Base-by-base conservation (phyloP, 92 coral and sea anemone species). In the Palythoa caribaeorum region DNA sequence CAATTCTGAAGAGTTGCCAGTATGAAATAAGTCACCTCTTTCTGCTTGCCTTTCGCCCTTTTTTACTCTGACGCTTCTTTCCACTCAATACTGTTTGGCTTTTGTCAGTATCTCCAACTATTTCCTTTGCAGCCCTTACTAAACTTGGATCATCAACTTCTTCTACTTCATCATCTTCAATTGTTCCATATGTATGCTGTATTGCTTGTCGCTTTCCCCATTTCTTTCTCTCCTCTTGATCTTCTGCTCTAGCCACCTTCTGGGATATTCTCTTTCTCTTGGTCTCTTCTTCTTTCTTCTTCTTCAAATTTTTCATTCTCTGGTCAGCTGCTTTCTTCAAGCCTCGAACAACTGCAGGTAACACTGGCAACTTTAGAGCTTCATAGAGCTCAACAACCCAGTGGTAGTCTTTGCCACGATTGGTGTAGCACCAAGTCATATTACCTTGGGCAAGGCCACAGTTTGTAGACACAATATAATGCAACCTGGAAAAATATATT, bases 51-150 rank as follows among this genome's bases (percentile, higher is more conserved):
- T 57, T 57, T 57, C 15, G 63, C 63, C 63, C 63, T 57, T 57
- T 57, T 57, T 57, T 57, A 57, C 63, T 57, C 15, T 57, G 63
- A 57, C 63, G 63, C 63, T 57, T 57, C 63, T 57, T 57, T 57
- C 63, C 63, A 57, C 63, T 57, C 63, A 57, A 57, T 57, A 57
- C 63, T 57, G 63, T 57, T 57, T 57, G 63, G 63, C 63, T 57
- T 57, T 57, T 57, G 63, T 57, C 63, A 12, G 63, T 57, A 57
- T 57, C 63, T 57, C 63, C 63, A 57, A 57, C 63, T 57, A 11
- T 57, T 57, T 57, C 63, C 63, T 57, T 57, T 1, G 63, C 63
- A 57, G 63, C 63, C 63, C 63, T 57, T 57, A 57, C 63, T 57
- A 57, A 57, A 57, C 63, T 57, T 57, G 63, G 63, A 57, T 57